phyloP scores from a whole-genome alignment of 2,113 vertebrate species.

The Thamnaconus septentrionalis region DNA sequence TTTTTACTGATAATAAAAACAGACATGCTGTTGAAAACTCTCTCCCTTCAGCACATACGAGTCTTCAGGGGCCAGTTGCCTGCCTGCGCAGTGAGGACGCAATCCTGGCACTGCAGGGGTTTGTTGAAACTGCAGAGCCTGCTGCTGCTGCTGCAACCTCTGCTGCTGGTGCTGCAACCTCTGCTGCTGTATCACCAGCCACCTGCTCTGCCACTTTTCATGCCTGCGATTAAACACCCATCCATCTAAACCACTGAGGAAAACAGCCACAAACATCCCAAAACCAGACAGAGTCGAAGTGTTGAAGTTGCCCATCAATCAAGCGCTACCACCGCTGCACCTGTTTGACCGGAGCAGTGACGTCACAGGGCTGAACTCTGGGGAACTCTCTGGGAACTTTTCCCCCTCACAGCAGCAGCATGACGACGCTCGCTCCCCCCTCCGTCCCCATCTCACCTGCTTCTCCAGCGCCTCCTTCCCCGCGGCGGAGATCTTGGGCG shows the following conservation, averaged over 20 bases:
- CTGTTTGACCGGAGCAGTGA: too few relatives aligned
- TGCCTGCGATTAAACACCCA: too few relatives aligned
- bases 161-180: conserved; percentile 10
- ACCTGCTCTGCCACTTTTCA: too few relatives aligned
- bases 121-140: conserved; percentile 11
- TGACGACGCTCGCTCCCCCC: neutral
- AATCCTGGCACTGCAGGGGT: conserved; percentile 19
- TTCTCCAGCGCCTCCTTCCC: conserved; percentile 90
- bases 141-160: conserved; percentile 13
- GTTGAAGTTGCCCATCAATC: too few relatives aligned
- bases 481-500: conserved; percentile 81
- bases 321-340: too few relatives aligned
- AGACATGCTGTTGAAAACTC: neutral
- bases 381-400: too few relatives aligned
- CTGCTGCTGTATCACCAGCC: too few relatives aligned
- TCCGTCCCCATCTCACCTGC: conserved; percentile 79
- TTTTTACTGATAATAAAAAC: neutral
- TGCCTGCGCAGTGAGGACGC: conserved; percentile 24
- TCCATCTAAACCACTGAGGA: too few relatives aligned
- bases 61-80: conserved; percentile 4
- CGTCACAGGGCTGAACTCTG: too few relatives aligned
- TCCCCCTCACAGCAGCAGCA: too few relatives aligned
- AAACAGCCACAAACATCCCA: too few relatives aligned
- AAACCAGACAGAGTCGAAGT: too few relatives aligned
- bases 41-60: conserved; percentile 4